A percentile compares a stretch with the other conserved stretches of the same genome.
Conservation (phyloP, 1,140 invertebrate genomes). For the Dreissena polymorpha region DNA sequence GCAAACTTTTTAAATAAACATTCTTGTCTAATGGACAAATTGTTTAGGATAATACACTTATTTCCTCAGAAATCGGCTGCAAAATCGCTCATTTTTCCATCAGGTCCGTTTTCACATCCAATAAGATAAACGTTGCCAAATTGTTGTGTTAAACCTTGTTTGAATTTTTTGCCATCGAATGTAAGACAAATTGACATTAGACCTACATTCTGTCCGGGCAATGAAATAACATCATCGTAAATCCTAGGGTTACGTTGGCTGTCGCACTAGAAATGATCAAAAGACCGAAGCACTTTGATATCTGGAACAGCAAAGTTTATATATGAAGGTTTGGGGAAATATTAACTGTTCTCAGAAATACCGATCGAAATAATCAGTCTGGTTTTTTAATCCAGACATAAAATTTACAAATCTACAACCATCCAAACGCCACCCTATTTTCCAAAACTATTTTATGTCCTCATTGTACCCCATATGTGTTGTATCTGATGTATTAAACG, state of each 20-base stretch:
- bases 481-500: neutral
- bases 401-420: constrained; percentile 24
- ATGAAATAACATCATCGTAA: neutral
- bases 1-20: neutral
- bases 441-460: constrained; percentile 31
- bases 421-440: constrained; percentile 10
- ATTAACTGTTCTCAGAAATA: neutral
- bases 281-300: neutral
- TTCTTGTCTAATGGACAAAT: neutral
- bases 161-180: constrained; percentile 29
- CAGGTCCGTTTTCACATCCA: neutral
- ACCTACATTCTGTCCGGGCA: neutral
- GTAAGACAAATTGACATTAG: constrained; percentile 11
- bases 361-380: neutral
- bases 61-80: neutral
- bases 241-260: neutral
- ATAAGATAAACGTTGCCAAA: neutral
- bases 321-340: too few relatives aligned
- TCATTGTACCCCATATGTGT: constrained; percentile 9
- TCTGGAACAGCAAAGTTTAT: constrained; percentile 18
- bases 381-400: constrained; percentile 27
- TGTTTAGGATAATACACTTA: neutral
- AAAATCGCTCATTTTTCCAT: neutral
- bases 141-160: constrained; percentile 15
- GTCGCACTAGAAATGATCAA: neutral